Base-by-base conservation (phyloP, 2,113 vertebrate species). In the Anthoscopus minutus region DNA sequence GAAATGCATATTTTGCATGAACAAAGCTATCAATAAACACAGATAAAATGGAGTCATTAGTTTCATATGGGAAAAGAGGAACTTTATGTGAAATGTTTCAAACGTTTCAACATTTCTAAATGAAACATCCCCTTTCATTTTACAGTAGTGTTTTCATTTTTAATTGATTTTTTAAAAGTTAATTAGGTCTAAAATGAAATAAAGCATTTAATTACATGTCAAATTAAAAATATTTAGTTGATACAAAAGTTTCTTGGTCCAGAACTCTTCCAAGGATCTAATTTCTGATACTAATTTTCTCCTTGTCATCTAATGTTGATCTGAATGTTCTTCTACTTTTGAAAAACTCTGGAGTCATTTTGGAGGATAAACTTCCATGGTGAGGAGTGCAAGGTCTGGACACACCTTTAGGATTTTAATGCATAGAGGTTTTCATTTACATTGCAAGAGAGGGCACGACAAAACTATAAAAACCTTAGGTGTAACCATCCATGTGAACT, bases 151-250 rank as follows among this genome's bases (percentile, higher is more conserved):
- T 72, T 86, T 95, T 84, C 28, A 53, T 69, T 86, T 92, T 72
- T 85, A 51, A 72, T 67, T 77, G 33, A 77, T 66, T 67, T 67
- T 58, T 5, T 2, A 79, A 31, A 88, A 88, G 37, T 81, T 93
- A 80, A 91, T 91, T 81, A 78, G 15, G 56, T 81, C 58, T 78
- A 57, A 86, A 84, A 73, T 74, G 31, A 94, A 91, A 74, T 61
- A 33, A 79, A 81, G n/a, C 54, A 57, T 89, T 94, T 93, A 96
- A 91, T 89, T 86, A 91, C 42, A 74, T 58, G 38, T 66, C 82
- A 82, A 24, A 74, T 40, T 48, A 45, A 87, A 92, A 80, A 72
- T 89, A 81, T 23, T 78, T 58, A 72, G 40, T 56, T 72, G 54
- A 77, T 95, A 88, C 80, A 69, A 95, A 83, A 0, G 47, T 79